Evolutionary conservation across 2,113 vertebrate species (phyloP), one percentile per base, ranked within the genome.

Genomic region (Alligator mississippiensis): DNA sequence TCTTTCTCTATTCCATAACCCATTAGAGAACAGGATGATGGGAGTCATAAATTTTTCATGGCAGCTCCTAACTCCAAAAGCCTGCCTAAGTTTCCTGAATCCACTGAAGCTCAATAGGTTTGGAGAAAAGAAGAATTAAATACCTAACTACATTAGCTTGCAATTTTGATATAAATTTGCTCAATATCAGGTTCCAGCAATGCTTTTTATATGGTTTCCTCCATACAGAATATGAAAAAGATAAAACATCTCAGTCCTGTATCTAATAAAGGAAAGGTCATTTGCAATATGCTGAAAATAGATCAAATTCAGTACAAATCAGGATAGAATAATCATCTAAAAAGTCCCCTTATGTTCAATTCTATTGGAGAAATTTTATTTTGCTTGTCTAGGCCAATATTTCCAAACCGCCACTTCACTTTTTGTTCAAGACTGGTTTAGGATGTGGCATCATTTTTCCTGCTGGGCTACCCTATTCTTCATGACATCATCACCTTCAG

Each of bases 81-180:
- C 47, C 3, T 68, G 24, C 34, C 9, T 80, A 22, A 47, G n/a
- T 88, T 80, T 72, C 92, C 61, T 91, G 70, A 81, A 79, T 59
- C 74, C 63, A 72, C 55, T 57, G 3, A 72, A 93, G 1, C 11
- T 61, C 18, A 79, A 59, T 0, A 72, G 27, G 63, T 85, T 79
- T 78, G 59, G 54, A 88, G 2, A 22, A 82, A 1, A 54, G 3
- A 25, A 86, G 2, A 27, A 54, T 76, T 78, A 79, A 91, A 77
- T 70, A 6, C 2, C 1, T 0, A 0, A 77, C 16, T 27, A 63
- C 62, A 25, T 27, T 63, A 63, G 25, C 5, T 5, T 5, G 10
- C 27, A 27, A 63, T 25, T 63, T 63, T 22, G 62, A 63, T 24
- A 81, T 76, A 58, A 88, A 62, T n/a, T 80, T 79, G 34, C 19